A percentile compares a stretch with the other conserved stretches of the same genome.
Conservation (phyloP, 2,113 vertebrate genomes). For the Salvelinus sp. region DNA sequence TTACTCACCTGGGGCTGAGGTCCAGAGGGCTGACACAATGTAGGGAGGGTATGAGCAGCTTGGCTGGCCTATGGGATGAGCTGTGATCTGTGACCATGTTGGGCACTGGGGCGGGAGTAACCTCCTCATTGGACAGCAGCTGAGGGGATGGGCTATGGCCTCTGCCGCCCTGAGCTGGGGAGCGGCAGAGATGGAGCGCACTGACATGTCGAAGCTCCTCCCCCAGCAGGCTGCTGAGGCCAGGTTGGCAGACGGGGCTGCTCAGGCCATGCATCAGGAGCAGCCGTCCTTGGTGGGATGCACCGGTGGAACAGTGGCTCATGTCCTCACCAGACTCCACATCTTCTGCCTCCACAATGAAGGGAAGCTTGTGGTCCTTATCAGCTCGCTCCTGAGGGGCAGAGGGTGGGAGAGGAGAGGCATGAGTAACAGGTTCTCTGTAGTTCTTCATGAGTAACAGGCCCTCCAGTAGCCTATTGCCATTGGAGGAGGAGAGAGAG, state of each 20-base stretch:
- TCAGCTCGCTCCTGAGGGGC: slow-evolving; percentile 69
- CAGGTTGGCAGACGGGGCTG: slow-evolving; percentile 72
- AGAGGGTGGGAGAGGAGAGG: background rate
- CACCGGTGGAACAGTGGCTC: slow-evolving; percentile 45
- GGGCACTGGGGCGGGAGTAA: slow-evolving; percentile 10
- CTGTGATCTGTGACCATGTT: slow-evolving; percentile 30
- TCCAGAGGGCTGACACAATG: slow-evolving; percentile 79
- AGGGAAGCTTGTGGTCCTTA: slow-evolving; percentile 77
- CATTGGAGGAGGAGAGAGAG: too few species aligned
- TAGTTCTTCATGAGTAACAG: background rate
- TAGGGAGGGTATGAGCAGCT: slow-evolving; percentile 83
- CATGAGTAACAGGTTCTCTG: background rate
- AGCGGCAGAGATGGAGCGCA: slow-evolving; percentile 75
- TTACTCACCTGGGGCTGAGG: slow-evolving; percentile 87
- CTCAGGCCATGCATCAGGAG: slow-evolving; percentile 76
- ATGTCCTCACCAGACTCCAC: slow-evolving; percentile 63
- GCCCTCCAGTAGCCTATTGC: too few species aligned
- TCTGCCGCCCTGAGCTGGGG: slow-evolving; percentile 72
- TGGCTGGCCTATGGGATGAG: slow-evolving; percentile 69
- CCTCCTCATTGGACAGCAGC: slow-evolving; percentile 54
- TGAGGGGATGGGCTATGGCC: slow-evolving; percentile 76
- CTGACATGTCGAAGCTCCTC: slow-evolving; percentile 82
- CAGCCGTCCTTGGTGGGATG: slow-evolving; percentile 61
- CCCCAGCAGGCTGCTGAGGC: slow-evolving; percentile 80
- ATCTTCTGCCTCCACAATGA: slow-evolving; percentile 76